Evolutionary conservation across 2,797 vertebrate species (phyloP).

Genomic region (Sylvilagus floridanus): DNA sequence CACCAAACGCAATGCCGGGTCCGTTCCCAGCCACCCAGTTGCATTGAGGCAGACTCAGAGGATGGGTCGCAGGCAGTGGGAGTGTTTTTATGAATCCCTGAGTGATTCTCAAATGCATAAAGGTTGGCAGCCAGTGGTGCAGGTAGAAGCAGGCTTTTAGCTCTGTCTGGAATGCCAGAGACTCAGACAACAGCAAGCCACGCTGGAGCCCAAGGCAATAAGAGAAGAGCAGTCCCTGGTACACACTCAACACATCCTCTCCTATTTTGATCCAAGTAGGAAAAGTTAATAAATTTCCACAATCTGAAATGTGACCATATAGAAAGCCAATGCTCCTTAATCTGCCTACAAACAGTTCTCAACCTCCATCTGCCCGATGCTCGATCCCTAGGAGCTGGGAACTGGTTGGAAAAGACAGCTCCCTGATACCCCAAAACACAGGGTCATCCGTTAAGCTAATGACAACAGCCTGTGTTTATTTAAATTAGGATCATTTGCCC

Average conservation of each 20-base stretch:
- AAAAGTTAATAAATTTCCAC: conserved; percentile 1
- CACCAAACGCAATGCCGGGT: neutral
- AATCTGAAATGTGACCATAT: neutral
- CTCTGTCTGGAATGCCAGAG: neutral
- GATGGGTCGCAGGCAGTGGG: neutral
- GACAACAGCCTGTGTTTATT: neutral
- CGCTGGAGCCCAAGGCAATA: neutral
- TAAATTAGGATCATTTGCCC: neutral
- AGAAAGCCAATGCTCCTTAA: neutral
- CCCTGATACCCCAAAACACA: neutral
- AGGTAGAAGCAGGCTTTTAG: neutral
- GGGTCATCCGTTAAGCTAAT: neutral
- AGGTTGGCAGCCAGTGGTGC: neutral
- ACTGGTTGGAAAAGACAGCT: neutral
- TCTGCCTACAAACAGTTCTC: neutral
- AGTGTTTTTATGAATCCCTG: neutral
- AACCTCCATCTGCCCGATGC: neutral
- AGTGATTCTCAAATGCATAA: neutral
- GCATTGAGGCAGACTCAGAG: neutral
- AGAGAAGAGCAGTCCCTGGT: neutral
- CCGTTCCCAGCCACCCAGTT: neutral
- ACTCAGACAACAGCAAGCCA: neutral
- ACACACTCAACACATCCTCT: neutral
- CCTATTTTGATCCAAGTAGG: neutral
- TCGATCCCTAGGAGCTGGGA: neutral